These are phyloP conservation scores for Dugesia japonica DNA, from an alignment of 2,888 invertebrate genomes.

Conservation along the genomic window DNA sequence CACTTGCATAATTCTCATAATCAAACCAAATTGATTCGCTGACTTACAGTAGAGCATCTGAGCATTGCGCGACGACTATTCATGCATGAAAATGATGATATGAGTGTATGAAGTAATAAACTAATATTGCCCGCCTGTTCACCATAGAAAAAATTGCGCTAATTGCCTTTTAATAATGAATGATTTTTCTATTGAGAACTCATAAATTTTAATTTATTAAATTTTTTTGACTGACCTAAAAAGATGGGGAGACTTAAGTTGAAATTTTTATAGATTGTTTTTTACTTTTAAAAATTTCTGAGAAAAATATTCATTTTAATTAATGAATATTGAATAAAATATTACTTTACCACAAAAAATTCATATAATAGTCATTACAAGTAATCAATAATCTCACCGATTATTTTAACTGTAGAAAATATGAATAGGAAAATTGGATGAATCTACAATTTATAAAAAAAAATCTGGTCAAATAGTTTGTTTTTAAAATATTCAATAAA, in stretches of 20 bases:
- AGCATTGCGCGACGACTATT: not conserved
- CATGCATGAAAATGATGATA: constrained; percentile 16
- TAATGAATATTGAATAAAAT: not conserved
- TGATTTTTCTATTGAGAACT: not conserved
- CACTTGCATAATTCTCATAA: not conserved
- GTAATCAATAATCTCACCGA: not conserved
- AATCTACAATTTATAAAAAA: not conserved
- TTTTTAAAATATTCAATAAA: not conserved
- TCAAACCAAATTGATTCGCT: not conserved
- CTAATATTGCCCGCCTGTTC: constrained; percentile 13
- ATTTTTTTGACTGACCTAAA: too few species aligned
- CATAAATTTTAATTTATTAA: not conserved
- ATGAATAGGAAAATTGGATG: not conserved
- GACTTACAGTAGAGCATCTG: not conserved
- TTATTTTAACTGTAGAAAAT: not conserved
- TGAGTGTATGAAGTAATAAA: not conserved
- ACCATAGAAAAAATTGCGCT: not conserved
- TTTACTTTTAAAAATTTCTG: not conserved
- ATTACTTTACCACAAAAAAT: not conserved
- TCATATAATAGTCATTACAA: not conserved
- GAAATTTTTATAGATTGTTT: not conserved
- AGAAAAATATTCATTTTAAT: not conserved
- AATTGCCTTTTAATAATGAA: not conserved
- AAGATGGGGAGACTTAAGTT: too few species aligned
- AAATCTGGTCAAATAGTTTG: not conserved